A percentile compares a stretch with the other conserved stretches of the same genome.
These are phyloP conservation scores for Pteronura brasiliensis DNA, from an alignment of 2,113 vertebrate species.

Conservation along the genomic window DNA sequence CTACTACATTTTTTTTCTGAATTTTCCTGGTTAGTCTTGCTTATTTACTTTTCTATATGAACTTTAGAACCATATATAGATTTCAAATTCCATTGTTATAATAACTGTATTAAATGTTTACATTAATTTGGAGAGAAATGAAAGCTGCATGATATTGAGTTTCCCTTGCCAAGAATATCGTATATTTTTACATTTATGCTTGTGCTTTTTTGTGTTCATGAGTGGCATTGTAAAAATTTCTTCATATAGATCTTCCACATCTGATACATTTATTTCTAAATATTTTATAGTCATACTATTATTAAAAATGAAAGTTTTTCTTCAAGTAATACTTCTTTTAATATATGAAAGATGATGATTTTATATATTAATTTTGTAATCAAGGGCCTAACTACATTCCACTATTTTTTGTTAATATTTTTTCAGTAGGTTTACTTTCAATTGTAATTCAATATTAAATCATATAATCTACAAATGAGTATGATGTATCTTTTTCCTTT, in stretches of 20 bases:
- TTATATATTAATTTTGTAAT: background rate
- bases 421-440: background rate
- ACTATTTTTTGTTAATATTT: background rate
- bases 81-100: background rate
- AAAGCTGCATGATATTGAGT: background rate
- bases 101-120: background rate
- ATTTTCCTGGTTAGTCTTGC: background rate
- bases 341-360: background rate
- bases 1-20: background rate
- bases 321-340: background rate
- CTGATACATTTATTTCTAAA: constrained; percentile 3
- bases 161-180: background rate
- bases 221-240: background rate
- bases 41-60: background rate
- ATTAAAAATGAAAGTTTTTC: background rate
- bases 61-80: background rate
- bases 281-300: background rate
- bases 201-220: background rate
- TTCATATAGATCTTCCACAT: background rate
- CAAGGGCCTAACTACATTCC: background rate
- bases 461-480: background rate
- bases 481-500: background rate
- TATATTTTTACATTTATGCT: background rate
- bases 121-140: background rate
- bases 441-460: background rate